phyloP scores from a whole-genome alignment of 2,888 invertebrate species.

The Phaonia tiefii region DNA sequence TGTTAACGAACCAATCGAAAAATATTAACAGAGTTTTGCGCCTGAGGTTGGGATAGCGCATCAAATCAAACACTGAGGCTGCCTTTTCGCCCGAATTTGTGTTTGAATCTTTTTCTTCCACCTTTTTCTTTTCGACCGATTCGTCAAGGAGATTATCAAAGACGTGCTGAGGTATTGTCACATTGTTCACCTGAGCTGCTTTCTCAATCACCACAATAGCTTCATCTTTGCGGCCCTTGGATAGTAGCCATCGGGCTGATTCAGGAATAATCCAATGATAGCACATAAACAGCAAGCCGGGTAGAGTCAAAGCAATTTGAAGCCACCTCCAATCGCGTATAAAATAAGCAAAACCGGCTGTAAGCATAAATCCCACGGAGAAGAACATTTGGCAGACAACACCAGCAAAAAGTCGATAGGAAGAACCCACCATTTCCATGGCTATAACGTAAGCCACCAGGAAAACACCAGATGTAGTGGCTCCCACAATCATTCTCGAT shows the following conservation, averaged over 20 bases:
- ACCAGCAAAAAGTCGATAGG: slow-evolving; percentile 86
- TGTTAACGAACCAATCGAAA: slow-evolving; percentile 90
- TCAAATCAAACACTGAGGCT: slow-evolving; percentile 83
- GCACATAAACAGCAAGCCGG: slow-evolving; percentile 85
- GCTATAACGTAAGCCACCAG: slow-evolving; percentile 90
- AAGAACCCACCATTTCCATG: slow-evolving; percentile 88
- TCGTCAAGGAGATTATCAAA: slow-evolving; percentile 82
- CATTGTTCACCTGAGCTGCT: slow-evolving; percentile 85
- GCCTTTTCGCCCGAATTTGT: slow-evolving; percentile 68
- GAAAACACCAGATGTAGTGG: slow-evolving; percentile 89
- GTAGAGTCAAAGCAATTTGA: slow-evolving; percentile 86
- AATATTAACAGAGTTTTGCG: slow-evolving; percentile 85
- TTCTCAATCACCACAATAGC: slow-evolving; percentile 84
- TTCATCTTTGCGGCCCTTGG: slow-evolving; percentile 84
- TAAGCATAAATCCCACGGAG: slow-evolving; percentile 86
- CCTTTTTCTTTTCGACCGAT: slow-evolving; percentile 74
- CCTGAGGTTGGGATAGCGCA: slow-evolving; percentile 84
- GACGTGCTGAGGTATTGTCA: slow-evolving; percentile 82
- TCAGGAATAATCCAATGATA: slow-evolving; percentile 90
- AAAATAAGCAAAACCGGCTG: slow-evolving; percentile 85
- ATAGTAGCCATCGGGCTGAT: slow-evolving; percentile 87
- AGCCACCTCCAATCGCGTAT: slow-evolving; percentile 86
- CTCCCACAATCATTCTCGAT: slow-evolving; percentile 86
- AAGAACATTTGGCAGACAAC: slow-evolving; percentile 88
- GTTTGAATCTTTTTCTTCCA: slow-evolving; percentile 71